Evolutionary conservation across 2,888 invertebrate species (phyloP).

Genomic region (Osmoderma eremita): DNA sequence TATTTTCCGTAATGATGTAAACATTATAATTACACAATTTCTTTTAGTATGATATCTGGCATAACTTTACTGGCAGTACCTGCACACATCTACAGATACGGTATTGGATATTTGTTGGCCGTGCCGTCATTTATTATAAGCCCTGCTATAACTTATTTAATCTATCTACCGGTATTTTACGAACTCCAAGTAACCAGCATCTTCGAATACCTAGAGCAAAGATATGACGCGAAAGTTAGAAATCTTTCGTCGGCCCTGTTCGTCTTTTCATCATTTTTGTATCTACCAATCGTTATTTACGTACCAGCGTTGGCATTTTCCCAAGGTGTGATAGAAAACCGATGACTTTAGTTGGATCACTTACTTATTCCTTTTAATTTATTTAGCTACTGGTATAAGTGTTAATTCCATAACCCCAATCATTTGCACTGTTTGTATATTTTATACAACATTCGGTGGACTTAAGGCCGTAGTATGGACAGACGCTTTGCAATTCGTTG

Average conservation of each 20-base stretch:
- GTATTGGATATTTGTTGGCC: constrained; percentile 70
- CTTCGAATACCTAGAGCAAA: constrained; percentile 74
- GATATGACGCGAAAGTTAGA: constrained; percentile 71
- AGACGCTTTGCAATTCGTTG: constrained; percentile 70
- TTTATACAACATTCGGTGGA: constrained; percentile 79
- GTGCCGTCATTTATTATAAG: constrained; percentile 61
- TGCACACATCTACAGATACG: constrained; percentile 77
- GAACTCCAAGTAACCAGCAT: constrained; percentile 76
- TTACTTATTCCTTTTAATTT: too few species aligned
- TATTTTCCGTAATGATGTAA: too few species aligned
- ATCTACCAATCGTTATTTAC: constrained; percentile 75
- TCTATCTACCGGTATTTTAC: constrained; percentile 63
- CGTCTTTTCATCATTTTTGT: constrained; percentile 69
- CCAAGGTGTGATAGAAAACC: constrained; percentile 70
- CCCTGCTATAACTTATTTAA: constrained; percentile 54
- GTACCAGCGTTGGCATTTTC: constrained; percentile 76
- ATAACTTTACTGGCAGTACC: constrained; percentile 79
- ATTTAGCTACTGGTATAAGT: constrained; percentile 58
- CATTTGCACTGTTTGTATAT: constrained; percentile 77
- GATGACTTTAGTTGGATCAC: too few species aligned
- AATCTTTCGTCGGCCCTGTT: constrained; percentile 71
- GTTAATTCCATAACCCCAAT: constrained; percentile 74
- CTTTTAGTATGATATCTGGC: constrained; percentile 75
- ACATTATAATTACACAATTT: neutral
- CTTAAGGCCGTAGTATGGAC: constrained; percentile 76